These are phyloP conservation scores for Micronisus gabar DNA, from an alignment of 2,113 vertebrate species.

Conservation along the genomic window DNA sequence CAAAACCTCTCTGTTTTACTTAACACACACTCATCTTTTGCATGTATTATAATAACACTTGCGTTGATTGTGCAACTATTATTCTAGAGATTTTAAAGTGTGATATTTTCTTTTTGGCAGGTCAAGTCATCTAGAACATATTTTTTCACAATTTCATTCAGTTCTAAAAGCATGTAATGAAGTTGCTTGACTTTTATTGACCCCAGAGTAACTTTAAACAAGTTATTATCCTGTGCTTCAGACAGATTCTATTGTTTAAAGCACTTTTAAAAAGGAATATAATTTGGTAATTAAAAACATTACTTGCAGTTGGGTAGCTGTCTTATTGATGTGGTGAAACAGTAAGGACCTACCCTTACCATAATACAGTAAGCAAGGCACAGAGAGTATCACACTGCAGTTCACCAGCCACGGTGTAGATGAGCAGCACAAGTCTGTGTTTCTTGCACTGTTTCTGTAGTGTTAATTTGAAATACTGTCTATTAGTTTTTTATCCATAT, in stretches of 20 bases:
- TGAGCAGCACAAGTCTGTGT: background rate
- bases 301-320: background rate
- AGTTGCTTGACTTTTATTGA: background rate
- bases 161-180: background rate
- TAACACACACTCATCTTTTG: background rate
- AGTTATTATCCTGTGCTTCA: background rate
- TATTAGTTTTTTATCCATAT: background rate
- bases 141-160: background rate
- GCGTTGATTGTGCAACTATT: background rate
- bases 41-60: background rate
- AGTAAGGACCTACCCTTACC: background rate
- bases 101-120: background rate
- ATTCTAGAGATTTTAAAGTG: background rate
- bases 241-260: background rate
- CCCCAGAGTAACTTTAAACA: background rate
- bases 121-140: background rate
- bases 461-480: background rate
- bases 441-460: background rate
- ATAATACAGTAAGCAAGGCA: background rate
- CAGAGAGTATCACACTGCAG: background rate
- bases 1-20: background rate
- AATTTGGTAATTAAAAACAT: background rate
- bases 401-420: background rate
- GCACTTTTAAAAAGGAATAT: background rate
- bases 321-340: background rate